Base-by-base conservation (phyloP, 2,888 invertebrate species). In the Subacronicta megacephala region DNA sequence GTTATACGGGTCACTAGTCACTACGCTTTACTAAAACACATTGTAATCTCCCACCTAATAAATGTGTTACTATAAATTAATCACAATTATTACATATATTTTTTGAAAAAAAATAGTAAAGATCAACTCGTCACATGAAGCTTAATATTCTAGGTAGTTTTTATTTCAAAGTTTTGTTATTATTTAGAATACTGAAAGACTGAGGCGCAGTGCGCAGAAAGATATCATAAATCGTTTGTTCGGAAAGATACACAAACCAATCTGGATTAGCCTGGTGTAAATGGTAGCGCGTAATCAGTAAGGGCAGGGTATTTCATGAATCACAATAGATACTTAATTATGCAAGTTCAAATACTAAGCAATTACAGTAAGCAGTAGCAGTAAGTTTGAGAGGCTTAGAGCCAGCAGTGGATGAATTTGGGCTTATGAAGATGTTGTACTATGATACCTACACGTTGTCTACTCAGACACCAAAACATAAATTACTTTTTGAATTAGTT, bases 1-100 rank as follows among this genome's bases (percentile, higher is more conserved):
- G 83, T 83, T 81, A 75, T 82, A 87, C 87, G 90, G 88, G 75
- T 85, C 90, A 88, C 82, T 81, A 78, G 78, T 43, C 84, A 77
- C 61, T 66, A 53, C 54, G 64, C 62, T 62, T 68, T 51, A 67
- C 54, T 70, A 61, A 44, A 67, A 65, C 64, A 64, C 57, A 67
- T 72, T 66, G 69, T 61, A 60, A 68, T 78, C 74, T 72, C 75
- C 68, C 75, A 75, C 64, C 62, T 66, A 67, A 76, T 74, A 71
- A 52, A 60, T 35, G 13, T 53, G 59, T 18, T 20, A 55, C 56
- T 43, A 47, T 45, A 51, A 47, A 69, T 66, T 67, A 50, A 67
- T 67, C 70, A 57, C 23, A 46, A 58, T 62, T 35, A 54, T 36
- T 41, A 37, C n/a, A 10, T 26, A 26, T 2, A 26, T 3, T 2